phyloP scores from a whole-genome alignment of 2,888 invertebrate species.

The Drosophila tanythrix region DNA sequence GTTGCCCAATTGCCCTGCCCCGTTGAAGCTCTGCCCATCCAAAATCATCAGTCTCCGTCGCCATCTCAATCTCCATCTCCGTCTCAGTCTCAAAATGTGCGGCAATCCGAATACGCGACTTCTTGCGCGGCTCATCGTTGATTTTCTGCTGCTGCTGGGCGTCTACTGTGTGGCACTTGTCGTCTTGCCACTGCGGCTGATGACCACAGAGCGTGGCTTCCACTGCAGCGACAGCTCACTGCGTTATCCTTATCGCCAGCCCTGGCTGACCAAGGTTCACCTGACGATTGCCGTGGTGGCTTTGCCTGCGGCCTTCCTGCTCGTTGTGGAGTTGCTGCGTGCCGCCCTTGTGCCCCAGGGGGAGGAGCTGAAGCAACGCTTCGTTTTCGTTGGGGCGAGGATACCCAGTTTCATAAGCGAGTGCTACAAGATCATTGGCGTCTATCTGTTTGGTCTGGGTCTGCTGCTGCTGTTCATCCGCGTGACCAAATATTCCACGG shows the following conservation, averaged over 20 bases:
- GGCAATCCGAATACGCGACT: slow-evolving; percentile 79
- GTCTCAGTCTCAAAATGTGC: slow-evolving; percentile 72
- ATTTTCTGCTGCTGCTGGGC: slow-evolving; percentile 70
- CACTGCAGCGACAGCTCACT: slow-evolving; percentile 97
- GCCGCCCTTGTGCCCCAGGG: slow-evolving; percentile 64
- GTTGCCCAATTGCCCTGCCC: neutral
- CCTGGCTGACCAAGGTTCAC: slow-evolving; percentile 72
- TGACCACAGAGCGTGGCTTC: slow-evolving; percentile 89
- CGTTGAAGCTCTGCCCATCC: neutral
- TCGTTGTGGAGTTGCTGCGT: slow-evolving; percentile 77
- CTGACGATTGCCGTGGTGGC: slow-evolving; percentile 73
- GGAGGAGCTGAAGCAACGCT: slow-evolving; percentile 63
- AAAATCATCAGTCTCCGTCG: slow-evolving; percentile 7
- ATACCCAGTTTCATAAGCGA: slow-evolving; percentile 81
- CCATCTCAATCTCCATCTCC: neutral
- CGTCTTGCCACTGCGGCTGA: slow-evolving; percentile 69
- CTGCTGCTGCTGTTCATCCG: slow-evolving; percentile 61
- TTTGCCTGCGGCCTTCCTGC: slow-evolving; percentile 69
- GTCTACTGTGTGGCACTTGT: slow-evolving; percentile 72
- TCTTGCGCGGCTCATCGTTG: slow-evolving; percentile 75
- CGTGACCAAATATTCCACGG: slow-evolving; percentile 58
- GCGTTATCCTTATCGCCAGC: slow-evolving; percentile 89
- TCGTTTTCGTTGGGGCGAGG: slow-evolving; percentile 71
- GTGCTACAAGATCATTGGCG: slow-evolving; percentile 76
- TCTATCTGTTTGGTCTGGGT: slow-evolving; percentile 78